Percentiles rank a stretch among this genome's conserved stretches.
These are phyloP conservation scores for Lerista edwardsae DNA, from an alignment of 2,797 vertebrate species.

Conservation along the genomic window DNA sequence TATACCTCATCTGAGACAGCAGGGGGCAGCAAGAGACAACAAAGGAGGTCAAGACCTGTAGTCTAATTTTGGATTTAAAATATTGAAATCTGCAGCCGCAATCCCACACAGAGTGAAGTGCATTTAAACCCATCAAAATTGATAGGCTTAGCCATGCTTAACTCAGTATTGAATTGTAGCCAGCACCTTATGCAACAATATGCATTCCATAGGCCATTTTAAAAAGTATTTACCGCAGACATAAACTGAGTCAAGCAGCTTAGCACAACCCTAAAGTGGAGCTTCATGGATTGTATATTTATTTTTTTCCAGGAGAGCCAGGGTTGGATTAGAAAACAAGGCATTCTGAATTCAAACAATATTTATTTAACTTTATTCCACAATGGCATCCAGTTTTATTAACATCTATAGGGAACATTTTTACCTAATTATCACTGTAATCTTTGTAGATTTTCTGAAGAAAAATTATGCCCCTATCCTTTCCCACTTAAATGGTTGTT, in stretches of 20 bases:
- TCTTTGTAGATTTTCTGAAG: neutral
- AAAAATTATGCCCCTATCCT: neutral
- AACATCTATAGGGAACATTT: neutral
- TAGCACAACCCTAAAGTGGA: neutral
- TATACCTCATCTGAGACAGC: conserved; percentile 52
- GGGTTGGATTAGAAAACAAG: neutral
- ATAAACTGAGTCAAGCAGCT: neutral
- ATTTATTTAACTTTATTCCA: conserved; percentile 34
- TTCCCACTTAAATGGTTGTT: neutral
- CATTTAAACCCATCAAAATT: neutral
- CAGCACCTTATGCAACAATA: neutral
- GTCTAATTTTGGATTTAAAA: neutral
- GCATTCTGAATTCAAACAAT: fast-evolving
- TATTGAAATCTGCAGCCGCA: neutral
- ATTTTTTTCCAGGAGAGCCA: neutral
- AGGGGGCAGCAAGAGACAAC: conserved; percentile 80
- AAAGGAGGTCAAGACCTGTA: neutral
- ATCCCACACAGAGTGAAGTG: fast-evolving
- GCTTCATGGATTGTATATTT: neutral
- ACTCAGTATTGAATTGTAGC: neutral
- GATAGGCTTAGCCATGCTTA: neutral
- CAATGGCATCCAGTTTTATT: conserved; percentile 18
- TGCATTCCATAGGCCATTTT: neutral
- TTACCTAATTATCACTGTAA: neutral
- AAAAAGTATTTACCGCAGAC: neutral